Evolutionary conservation across 2,113 vertebrate species (phyloP).

Genomic region (Ivindomyrus marchei): DNA sequence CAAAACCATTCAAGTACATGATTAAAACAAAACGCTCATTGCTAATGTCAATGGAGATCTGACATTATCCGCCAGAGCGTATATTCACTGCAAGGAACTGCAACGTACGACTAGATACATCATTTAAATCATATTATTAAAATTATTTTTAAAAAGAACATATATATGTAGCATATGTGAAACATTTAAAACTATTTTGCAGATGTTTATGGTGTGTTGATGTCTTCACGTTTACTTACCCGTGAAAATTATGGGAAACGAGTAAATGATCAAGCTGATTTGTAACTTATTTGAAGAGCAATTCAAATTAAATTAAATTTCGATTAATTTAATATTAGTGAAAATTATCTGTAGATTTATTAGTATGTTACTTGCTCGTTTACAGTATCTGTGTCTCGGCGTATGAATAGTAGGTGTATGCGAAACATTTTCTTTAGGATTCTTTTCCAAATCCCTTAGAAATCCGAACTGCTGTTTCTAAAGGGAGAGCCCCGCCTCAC

Average conservation of each 20-base stretch:
- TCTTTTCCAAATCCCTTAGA: background rate
- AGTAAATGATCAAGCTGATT: background rate
- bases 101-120: background rate
- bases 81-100: background rate
- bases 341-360: background rate
- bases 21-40: background rate
- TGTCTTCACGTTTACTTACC: background rate
- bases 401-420: background rate
- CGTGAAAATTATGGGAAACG: background rate
- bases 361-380: background rate
- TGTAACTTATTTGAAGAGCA: background rate
- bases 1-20: background rate
- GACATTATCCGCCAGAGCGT: background rate
- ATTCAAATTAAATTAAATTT: background rate
- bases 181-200: background rate
- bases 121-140: background rate
- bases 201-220: background rate
- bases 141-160: background rate
- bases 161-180: background rate
- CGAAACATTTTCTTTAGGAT: background rate
- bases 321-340: background rate
- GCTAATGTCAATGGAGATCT: background rate
- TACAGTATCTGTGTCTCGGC: background rate
- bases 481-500: background rate
- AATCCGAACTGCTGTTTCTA: background rate